Evolutionary conservation across 2,888 invertebrate genomes (phyloP), one percentile per base, ranked within the genome.

Genomic region (Amphipoea lucens): DNA sequence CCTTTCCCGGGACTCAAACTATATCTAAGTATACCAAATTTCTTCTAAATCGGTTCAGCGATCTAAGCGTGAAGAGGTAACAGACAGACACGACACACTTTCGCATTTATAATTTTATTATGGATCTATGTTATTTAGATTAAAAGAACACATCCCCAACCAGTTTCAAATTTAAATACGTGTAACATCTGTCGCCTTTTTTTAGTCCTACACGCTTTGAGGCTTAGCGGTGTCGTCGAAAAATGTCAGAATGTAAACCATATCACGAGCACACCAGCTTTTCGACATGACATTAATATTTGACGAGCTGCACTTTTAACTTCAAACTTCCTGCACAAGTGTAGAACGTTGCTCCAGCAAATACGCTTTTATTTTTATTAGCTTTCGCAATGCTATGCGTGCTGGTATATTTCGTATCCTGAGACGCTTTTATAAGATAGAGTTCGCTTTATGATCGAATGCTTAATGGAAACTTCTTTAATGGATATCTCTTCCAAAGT

Each of bases 361-460:
- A 87, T 57, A 76, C 54, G 36, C 12, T 85, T 78, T 75, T 81
- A 68, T 84, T 81, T 82, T 87, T 74, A 82, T 79, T 70, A 45
- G 57, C 48, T 71, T 74, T 83, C 42, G 65, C 70, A 72, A 42
- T 83, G 51, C 4, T 74, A 73, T 63, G 82, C 62, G 72, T 74
- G 36, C 57, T 42, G 14, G 14, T 67, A 20, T 68, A 48, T 77
- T 68, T 54, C 72, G 69, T 74, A 77, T 79, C 71, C 54, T 76
- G 85, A 73, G 73, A 85, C 83, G 79, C 82, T 89, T 91, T 91
- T 88, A 89, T 87, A 87, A 90, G 88, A 88, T 85, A 88, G 84
- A 89, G 85, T 88, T 84, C 83, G 88, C 89, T 92, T 92, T 92
- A 92, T 91, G 91, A 89, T 87, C 86, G 79, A 89, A 90, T 87